These are phyloP conservation scores for Silurus meridionalis DNA, from an alignment of 2,113 vertebrate genomes.

Conservation along the genomic window DNA sequence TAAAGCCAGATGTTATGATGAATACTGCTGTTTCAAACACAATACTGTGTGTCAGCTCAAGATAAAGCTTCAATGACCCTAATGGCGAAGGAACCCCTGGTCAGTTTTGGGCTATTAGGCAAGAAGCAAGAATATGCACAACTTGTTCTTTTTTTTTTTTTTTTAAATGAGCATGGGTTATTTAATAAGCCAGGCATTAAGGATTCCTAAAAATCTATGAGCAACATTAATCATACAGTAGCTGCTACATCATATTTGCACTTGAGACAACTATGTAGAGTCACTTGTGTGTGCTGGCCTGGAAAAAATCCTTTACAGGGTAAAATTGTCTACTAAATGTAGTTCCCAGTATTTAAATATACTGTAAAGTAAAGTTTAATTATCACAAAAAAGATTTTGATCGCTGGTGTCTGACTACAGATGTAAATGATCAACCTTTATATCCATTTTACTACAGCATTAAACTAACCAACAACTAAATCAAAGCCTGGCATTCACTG, in stretches of 20 bases:
- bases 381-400: not conserved
- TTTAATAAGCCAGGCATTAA: not conserved
- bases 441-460: not conserved
- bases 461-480: not conserved
- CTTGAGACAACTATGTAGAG: not conserved
- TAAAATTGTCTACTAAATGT: not conserved
- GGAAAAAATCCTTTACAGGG: not conserved
- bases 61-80: not conserved
- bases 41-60: not conserved
- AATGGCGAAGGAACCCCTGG: not conserved
- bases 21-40: not conserved
- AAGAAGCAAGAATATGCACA: slow-evolving; percentile 2
- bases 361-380: not conserved
- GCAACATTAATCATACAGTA: not conserved
- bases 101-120: not conserved
- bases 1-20: not conserved
- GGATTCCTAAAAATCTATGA: not conserved
- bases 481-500: not conserved
- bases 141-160: not conserved
- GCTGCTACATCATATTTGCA: not conserved
- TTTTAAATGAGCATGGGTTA: not conserved
- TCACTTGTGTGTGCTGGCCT: not conserved
- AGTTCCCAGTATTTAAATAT: not conserved
- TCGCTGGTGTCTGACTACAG: not conserved
- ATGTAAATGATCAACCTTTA: not conserved